Percentiles rank a stretch among this genome's conserved stretches.
Conservation (phyloP, 2,888 invertebrate species). For the Dasysyrphus tricinctus region DNA sequence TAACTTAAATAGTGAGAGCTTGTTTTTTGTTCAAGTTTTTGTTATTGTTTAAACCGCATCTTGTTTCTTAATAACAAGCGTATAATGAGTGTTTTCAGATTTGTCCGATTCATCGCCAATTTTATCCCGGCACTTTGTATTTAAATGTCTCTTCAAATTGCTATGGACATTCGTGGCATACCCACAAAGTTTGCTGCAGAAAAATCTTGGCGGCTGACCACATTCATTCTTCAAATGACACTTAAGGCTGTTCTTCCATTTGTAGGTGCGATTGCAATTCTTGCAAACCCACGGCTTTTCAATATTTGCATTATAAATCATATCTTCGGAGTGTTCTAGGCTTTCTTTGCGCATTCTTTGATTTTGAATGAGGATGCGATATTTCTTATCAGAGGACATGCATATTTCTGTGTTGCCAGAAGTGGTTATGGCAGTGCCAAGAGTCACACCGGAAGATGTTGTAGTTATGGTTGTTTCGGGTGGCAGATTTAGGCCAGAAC, state of each 20-base stretch:
- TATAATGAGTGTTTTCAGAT: constrained; percentile 78
- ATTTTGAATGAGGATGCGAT: constrained; percentile 82
- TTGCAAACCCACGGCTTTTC: constrained; percentile 85
- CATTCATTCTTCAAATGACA: constrained; percentile 89
- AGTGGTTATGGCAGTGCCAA: constrained; percentile 57
- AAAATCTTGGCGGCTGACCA: constrained; percentile 85
- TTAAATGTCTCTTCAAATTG: constrained; percentile 83
- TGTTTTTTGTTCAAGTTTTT: background rate
- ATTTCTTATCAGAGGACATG: constrained; percentile 82
- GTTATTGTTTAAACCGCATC: constrained; percentile 75
- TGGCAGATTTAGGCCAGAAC: constrained; percentile 43
- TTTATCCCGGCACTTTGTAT: constrained; percentile 83
- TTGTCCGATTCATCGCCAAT: constrained; percentile 80
- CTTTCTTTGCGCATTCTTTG: constrained; percentile 83
- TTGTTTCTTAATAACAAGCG: constrained; percentile 80
- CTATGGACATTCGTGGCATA: constrained; percentile 84
- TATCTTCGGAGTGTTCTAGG: constrained; percentile 83
- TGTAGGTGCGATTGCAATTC: constrained; percentile 89
- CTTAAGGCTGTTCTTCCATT: constrained; percentile 89
- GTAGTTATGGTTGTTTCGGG: constrained; percentile 74
- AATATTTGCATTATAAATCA: constrained; percentile 83
- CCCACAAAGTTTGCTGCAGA: constrained; percentile 83
- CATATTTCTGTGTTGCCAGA: constrained; percentile 76
- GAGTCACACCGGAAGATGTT: constrained; percentile 63
- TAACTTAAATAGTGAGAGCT: constrained; percentile 25